phyloP scores from a whole-genome alignment of 2,888 invertebrate genomes.

The Chaetoderma sp. region DNA sequence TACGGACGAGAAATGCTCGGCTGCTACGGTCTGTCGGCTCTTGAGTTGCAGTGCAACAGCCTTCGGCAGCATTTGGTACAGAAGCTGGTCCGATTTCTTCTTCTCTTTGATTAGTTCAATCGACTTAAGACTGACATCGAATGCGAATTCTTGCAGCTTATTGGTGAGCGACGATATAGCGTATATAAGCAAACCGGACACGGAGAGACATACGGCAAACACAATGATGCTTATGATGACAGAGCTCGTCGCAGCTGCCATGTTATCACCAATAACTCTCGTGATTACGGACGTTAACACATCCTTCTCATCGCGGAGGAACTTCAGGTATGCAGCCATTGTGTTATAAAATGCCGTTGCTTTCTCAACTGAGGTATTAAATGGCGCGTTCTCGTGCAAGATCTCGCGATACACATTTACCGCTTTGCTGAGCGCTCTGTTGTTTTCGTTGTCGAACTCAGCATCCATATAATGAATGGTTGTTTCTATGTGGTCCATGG shows the following conservation, averaged over 20 bases:
- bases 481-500: conserved; percentile 14
- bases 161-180: conserved; percentile 31
- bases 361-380: conserved; percentile 4
- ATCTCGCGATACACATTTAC: neutral
- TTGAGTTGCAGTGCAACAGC: conserved; percentile 8
- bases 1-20: conserved; percentile 14
- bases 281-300: conserved; percentile 19
- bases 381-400: neutral
- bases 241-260: conserved; percentile 14
- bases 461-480: neutral
- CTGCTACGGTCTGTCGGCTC: neutral
- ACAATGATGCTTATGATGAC: conserved; percentile 27
- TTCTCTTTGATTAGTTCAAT: conserved; percentile 22
- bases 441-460: neutral
- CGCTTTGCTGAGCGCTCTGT: neutral
- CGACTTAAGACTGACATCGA: conserved; percentile 38
- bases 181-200: conserved; percentile 30
- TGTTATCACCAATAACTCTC: conserved; percentile 14
- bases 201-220: conserved; percentile 25
- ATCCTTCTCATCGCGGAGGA: conserved; percentile 18
- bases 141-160: conserved; percentile 35
- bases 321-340: conserved; percentile 25
- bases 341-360: conserved; percentile 21
- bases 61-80: conserved; percentile 16
- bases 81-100: conserved; percentile 4